Evolutionary conservation across 2,797 vertebrate species (phyloP).

Genomic region (Pagetopsis macropterus): DNA sequence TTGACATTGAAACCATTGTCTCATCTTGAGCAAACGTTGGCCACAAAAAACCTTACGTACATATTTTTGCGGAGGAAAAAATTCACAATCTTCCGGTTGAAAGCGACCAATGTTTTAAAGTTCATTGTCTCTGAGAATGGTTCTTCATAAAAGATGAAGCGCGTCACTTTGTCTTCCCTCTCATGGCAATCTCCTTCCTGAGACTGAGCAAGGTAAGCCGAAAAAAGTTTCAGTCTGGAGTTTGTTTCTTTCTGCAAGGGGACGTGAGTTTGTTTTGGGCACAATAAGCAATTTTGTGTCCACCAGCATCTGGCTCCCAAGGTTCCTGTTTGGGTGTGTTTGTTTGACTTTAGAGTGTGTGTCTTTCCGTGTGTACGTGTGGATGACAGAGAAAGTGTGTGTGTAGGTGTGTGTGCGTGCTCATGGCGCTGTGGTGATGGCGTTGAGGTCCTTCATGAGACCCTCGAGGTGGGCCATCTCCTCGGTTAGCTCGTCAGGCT

Average conservation of each 20-base stretch:
- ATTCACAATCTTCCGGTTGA: slow-evolving; percentile 79
- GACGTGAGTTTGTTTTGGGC: slow-evolving; percentile 45
- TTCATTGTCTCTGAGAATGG: slow-evolving; percentile 78
- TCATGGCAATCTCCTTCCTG: slow-evolving; percentile 84
- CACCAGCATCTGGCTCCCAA: slow-evolving; percentile 62
- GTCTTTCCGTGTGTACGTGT: slow-evolving; percentile 37
- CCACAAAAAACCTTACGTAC: slow-evolving; percentile 32
- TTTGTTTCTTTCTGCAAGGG: slow-evolving; percentile 47
- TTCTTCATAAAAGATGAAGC: slow-evolving; percentile 79
- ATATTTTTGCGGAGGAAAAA: slow-evolving; percentile 69
- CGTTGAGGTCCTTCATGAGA: slow-evolving; percentile 99
- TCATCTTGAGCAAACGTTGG: slow-evolving; percentile 58
- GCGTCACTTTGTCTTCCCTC: slow-evolving; percentile 66
- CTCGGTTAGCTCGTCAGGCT: slow-evolving; percentile 98
- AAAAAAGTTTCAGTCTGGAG: slow-evolving; percentile 74
- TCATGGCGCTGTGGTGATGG: slow-evolving; percentile 96
- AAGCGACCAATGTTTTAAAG: slow-evolving; percentile 71
- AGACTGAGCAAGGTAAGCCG: slow-evolving; percentile 80
- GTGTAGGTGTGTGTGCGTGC: slow-evolving; percentile 46
- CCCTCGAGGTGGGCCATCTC: slow-evolving; percentile 99
- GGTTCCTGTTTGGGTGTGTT: slow-evolving; percentile 52
- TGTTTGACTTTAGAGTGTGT: slow-evolving; percentile 48
- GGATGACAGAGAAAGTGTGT: slow-evolving; percentile 72
- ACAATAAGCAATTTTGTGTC: slow-evolving; percentile 65
- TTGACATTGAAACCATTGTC: slow-evolving; percentile 66